These are phyloP conservation scores for Pristionchus fissidentatus DNA, from an alignment of 2,888 invertebrate species.

Conservation along the genomic window DNA sequence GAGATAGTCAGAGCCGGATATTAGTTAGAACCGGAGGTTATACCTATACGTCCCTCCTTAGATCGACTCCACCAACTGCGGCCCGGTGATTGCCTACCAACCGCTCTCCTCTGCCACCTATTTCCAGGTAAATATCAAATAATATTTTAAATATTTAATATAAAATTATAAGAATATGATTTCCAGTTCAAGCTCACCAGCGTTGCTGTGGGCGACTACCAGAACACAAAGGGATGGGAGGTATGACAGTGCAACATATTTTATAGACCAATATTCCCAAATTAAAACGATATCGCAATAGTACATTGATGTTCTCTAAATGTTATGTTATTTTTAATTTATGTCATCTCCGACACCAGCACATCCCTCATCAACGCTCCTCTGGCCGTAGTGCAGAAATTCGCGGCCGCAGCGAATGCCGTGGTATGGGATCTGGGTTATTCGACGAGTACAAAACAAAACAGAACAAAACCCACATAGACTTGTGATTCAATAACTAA, in stretches of 20 bases:
- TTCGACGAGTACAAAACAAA: too few relatives aligned
- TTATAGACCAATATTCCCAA: neutral
- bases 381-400: neutral
- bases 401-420: neutral
- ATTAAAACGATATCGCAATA: too few relatives aligned
- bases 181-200: slow-evolving; percentile 52
- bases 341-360: slow-evolving; percentile 67
- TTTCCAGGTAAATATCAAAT: too few relatives aligned
- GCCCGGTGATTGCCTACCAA: slow-evolving; percentile 60
- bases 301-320: too few relatives aligned
- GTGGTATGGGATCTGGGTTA: too few relatives aligned
- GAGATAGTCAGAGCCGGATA: too few relatives aligned
- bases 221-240: slow-evolving; percentile 46
- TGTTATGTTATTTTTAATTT: neutral
- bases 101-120: slow-evolving; percentile 49
- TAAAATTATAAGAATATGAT: too few relatives aligned
- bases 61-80: slow-evolving; percentile 72
- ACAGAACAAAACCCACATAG: too few relatives aligned
- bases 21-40: too few relatives aligned
- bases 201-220: slow-evolving; percentile 52
- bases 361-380: slow-evolving; percentile 59
- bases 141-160: too few relatives aligned
- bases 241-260: neutral
- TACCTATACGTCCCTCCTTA: too few relatives aligned
- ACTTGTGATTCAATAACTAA: too few relatives aligned